These are phyloP conservation scores for Gastrophryne carolinensis DNA, from an alignment of 2,797 vertebrate species.

Conservation along the genomic window DNA sequence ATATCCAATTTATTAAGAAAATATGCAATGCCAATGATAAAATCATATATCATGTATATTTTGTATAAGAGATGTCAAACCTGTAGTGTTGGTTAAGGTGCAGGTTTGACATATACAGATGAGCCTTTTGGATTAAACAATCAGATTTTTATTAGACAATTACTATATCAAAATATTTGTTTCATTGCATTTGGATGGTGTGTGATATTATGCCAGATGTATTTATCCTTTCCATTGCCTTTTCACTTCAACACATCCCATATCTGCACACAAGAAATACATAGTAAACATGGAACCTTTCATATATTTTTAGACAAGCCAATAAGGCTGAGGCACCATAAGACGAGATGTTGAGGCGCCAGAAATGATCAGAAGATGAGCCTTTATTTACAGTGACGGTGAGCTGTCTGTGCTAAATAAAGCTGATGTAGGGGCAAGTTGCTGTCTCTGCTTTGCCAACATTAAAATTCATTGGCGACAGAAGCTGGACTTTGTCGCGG, in stretches of 20 bases:
- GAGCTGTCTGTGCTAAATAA: slow-evolving; percentile 11
- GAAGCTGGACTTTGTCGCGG: slow-evolving; percentile 99
- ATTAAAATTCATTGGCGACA: slow-evolving; percentile 93
- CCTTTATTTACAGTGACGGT: not conserved
- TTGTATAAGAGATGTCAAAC: no score
- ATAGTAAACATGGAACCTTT: slow-evolving; percentile 74
- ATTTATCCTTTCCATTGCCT: not conserved
- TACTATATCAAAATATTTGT: no score
- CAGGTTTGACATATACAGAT: no score
- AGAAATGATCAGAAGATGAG: not conserved
- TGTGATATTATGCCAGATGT: not conserved
- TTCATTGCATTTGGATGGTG: not conserved
- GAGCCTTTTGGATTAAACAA: no score
- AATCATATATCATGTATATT: no score
- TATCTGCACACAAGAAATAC: slow-evolving; percentile 77
- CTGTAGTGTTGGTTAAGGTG: no score
- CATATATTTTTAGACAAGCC: not conserved
- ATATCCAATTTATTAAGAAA: no score
- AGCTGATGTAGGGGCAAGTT: slow-evolving; percentile 89
- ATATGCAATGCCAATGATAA: no score
- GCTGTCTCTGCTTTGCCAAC: slow-evolving; percentile 90
- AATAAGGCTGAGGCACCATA: not conserved
- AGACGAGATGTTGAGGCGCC: not conserved
- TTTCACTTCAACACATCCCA: slow-evolving; percentile 28
- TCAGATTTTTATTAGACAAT: no score